Evolutionary conservation across 2,888 invertebrate species (phyloP).

Genomic region (Coremacera marginata): DNA sequence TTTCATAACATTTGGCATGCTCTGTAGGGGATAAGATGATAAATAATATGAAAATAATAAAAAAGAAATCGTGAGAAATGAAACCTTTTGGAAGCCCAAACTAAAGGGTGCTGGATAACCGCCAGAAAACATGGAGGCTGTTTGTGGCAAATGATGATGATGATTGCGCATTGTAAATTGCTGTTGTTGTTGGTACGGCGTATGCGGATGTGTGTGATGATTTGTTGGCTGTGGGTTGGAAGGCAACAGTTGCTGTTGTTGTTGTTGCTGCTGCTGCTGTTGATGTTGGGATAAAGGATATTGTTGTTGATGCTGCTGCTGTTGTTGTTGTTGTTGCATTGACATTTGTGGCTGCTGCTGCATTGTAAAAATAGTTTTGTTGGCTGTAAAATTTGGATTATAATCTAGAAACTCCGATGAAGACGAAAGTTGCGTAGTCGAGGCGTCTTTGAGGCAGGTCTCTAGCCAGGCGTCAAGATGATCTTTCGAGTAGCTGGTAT

Average conservation of each 20-base stretch:
- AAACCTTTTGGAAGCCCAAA: constrained; percentile 62
- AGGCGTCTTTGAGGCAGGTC: constrained; percentile 67
- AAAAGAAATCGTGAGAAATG: not conserved
- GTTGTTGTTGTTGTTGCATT: constrained; percentile 47
- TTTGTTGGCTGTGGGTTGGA: constrained; percentile 38
- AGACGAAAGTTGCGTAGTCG: constrained; percentile 65
- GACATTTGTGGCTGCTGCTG: constrained; percentile 44
- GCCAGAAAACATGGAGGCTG: constrained; percentile 39
- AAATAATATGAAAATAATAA: not conserved
- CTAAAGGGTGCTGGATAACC: constrained; percentile 60
- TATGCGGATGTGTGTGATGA: constrained; percentile 39
- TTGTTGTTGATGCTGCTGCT: constrained; percentile 48
- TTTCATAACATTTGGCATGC: constrained; percentile 57
- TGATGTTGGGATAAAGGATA: constrained; percentile 42
- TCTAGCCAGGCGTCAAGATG: constrained; percentile 69
- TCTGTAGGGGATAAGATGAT: constrained; percentile 45
- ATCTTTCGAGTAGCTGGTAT: constrained; percentile 60
- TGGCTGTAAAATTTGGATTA: constrained; percentile 57
- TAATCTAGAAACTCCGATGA: constrained; percentile 68
- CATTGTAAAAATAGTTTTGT: constrained; percentile 26
- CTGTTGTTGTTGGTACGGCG: constrained; percentile 52
- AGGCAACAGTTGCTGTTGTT: constrained; percentile 33
- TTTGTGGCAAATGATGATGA: constrained; percentile 37
- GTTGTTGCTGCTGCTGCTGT: constrained; percentile 46
- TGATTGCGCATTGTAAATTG: constrained; percentile 55